Evolutionary conservation across 1,140 invertebrate genomes (phyloP).

Genomic region (Berghia stephanieae): DNA sequence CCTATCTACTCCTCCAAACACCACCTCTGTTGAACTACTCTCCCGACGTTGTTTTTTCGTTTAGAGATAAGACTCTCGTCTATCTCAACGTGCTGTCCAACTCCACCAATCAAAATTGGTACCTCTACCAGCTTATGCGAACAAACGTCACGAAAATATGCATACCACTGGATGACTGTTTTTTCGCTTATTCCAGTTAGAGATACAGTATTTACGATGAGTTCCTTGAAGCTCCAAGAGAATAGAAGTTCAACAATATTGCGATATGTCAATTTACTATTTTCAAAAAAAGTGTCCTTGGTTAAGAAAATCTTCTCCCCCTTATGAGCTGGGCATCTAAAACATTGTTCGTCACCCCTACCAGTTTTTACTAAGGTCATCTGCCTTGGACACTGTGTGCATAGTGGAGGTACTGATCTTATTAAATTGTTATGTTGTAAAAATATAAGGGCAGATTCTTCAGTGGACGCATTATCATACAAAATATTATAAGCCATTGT

Average conservation of each 20-base stretch:
- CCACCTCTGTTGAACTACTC: too few species aligned
- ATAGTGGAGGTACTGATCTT: too few species aligned
- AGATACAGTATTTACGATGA: not conserved
- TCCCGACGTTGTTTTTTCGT: too few species aligned
- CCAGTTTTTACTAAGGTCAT: constrained; percentile 3
- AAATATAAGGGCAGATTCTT: too few species aligned
- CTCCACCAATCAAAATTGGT: too few species aligned
- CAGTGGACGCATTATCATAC: too few species aligned
- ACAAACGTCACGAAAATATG: not conserved
- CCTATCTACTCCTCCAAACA: too few species aligned
- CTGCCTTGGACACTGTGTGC: constrained; percentile 2
- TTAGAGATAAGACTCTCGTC: too few species aligned
- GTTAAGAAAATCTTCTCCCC: not conserved
- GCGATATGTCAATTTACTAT: not conserved
- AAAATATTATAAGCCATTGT: too few species aligned
- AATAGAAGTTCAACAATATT: constrained; percentile 14
- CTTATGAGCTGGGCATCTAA: not conserved
- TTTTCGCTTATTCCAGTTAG: not conserved
- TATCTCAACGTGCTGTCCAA: too few species aligned
- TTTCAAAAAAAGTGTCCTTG: constrained; percentile 2
- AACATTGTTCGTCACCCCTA: not conserved
- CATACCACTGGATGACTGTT: constrained; percentile 4
- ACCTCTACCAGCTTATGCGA: not conserved
- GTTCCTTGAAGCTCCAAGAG: constrained; percentile 11
- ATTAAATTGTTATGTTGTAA: too few species aligned